Conservation (phyloP, 2,797 vertebrate species). For the Oreochromis mossambicus region DNA sequence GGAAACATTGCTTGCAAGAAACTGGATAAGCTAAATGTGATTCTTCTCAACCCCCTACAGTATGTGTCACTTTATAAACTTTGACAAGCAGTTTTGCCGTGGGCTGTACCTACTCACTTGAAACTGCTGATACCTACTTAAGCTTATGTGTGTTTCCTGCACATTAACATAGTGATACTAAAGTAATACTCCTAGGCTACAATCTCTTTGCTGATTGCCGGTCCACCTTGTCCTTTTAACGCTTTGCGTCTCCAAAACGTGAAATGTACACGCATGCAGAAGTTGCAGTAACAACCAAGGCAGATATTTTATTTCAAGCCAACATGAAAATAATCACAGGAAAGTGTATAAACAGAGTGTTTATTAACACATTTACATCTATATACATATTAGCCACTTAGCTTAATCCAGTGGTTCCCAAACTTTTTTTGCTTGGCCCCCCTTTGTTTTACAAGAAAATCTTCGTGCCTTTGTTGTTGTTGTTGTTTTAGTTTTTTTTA, state of each 20-base stretch:
- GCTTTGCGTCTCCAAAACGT: background rate
- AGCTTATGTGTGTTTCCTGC: background rate
- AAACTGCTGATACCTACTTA: background rate
- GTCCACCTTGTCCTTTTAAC: background rate
- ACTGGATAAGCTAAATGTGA: background rate
- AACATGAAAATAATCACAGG: background rate
- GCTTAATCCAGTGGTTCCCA: background rate
- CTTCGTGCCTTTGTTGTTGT: background rate
- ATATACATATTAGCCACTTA: background rate
- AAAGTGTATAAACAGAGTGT: background rate
- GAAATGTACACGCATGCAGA: background rate
- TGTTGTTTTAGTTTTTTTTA: background rate
- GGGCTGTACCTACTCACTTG: background rate
- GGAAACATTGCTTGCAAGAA: background rate
- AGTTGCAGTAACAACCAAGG: background rate
- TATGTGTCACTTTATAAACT: background rate
- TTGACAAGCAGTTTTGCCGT: background rate
- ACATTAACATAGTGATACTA: background rate
- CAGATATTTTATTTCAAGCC: background rate
- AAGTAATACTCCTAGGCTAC: background rate
- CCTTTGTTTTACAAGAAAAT: background rate
- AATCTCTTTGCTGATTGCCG: background rate
- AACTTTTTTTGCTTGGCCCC: background rate
- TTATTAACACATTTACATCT: background rate
- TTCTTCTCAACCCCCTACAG: background rate